phyloP scores from a whole-genome alignment of 1,140 invertebrate species.

The Heliconius eleuchia region DNA sequence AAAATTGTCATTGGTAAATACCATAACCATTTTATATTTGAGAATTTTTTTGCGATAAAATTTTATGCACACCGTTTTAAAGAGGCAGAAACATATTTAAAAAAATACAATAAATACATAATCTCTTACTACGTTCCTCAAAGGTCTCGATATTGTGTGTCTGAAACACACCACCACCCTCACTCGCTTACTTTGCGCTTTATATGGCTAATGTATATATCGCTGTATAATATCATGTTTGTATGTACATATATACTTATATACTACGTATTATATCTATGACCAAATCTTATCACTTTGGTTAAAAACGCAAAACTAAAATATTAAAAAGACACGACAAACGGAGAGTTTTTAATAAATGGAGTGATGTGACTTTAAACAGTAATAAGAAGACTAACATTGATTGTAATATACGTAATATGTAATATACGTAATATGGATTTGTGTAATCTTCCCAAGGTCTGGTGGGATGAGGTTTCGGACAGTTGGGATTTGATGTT shows the following conservation, averaged over 20 bases:
- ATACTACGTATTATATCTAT: constrained; percentile 23
- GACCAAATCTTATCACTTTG: constrained; percentile 67
- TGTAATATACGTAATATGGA: background rate
- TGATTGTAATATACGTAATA: background rate
- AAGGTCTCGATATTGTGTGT: background rate
- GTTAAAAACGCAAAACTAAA: constrained; percentile 36
- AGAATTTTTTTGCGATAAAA: too few relatives aligned
- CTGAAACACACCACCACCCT: constrained; percentile 31
- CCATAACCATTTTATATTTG: too few relatives aligned
- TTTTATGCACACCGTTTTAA: too few relatives aligned
- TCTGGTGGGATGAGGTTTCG: background rate
- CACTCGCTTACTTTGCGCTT: constrained; percentile 47
- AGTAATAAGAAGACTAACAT: constrained; percentile 21
- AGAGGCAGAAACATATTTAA: too few relatives aligned
- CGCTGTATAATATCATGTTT: constrained; percentile 44
- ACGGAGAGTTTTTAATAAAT: constrained; percentile 5
- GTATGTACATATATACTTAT: constrained; percentile 37
- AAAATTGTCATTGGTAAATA: too few relatives aligned
- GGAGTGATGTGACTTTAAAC: constrained; percentile 20
- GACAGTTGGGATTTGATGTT: constrained; percentile 12
- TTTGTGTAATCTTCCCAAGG: background rate
- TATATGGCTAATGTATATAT: constrained; percentile 41
- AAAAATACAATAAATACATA: too few relatives aligned
- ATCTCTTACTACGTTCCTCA: background rate
- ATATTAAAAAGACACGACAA: background rate